A percentile compares a stretch with the other conserved stretches of the same genome.
phyloP scores from a whole-genome alignment of 2,888 invertebrate genomes.

The Synanthedon myopaeformis region DNA sequence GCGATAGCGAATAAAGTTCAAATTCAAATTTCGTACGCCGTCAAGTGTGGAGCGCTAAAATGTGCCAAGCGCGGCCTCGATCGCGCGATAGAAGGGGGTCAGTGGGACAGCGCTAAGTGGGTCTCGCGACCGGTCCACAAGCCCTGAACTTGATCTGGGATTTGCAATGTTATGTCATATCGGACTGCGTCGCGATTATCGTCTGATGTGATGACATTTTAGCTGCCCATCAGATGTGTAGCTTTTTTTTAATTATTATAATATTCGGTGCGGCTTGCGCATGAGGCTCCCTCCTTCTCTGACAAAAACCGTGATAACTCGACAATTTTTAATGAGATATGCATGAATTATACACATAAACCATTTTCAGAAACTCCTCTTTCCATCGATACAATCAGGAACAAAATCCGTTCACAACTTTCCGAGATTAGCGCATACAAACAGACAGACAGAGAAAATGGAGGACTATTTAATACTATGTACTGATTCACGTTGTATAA shows the following conservation, averaged over 20 bases:
- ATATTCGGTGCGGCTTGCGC: not conserved
- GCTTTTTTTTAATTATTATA: not conserved
- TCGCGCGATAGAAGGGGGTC: slow-evolving; percentile 14
- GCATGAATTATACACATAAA: no score
- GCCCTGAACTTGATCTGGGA: slow-evolving; percentile 54
- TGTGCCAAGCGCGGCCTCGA: slow-evolving; percentile 14
- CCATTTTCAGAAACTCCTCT: no score
- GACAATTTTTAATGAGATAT: no score
- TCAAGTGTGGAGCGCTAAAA: slow-evolving; percentile 7
- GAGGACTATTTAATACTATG: no score
- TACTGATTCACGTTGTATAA: no score
- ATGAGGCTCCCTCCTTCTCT: no score
- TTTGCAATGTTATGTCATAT: slow-evolving; percentile 28
- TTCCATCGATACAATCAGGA: no score
- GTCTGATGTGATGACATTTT: slow-evolving; percentile 3
- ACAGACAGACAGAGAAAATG: no score
- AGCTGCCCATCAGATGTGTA: not conserved
- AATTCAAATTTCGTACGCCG: slow-evolving; percentile 3
- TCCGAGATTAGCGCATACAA: no score
- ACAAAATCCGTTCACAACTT: no score
- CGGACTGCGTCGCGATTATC: slow-evolving; percentile 6
- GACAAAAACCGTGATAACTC: no score
- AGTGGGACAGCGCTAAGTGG: slow-evolving; percentile 12
- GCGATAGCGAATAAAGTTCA: slow-evolving; percentile 5
- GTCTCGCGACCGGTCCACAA: slow-evolving; percentile 25